These are phyloP conservation scores for Columba janthina DNA, from an alignment of 2,113 vertebrate species.

Conservation along the genomic window DNA sequence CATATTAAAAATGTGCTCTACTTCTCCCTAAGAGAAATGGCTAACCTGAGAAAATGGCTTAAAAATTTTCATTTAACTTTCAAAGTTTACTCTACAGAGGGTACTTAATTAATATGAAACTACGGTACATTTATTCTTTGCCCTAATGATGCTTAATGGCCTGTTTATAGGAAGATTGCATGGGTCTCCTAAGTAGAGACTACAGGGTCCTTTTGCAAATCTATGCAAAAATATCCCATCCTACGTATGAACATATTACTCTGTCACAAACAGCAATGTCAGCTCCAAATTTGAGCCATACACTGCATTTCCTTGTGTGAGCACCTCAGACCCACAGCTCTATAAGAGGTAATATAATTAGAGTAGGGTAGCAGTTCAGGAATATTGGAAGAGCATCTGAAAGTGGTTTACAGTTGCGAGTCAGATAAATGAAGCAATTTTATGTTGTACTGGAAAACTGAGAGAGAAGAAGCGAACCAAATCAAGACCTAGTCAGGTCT, in stretches of 20 bases:
- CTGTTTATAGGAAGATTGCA: constrained; percentile 76
- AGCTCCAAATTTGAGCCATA: constrained; percentile 12
- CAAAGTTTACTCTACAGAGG: constrained; percentile 66
- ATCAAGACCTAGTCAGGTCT: not conserved
- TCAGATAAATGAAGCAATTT: not conserved
- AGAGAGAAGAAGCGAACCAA: not conserved
- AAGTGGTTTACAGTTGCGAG: not conserved
- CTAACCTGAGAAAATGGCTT: constrained; percentile 50
- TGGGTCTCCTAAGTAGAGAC: constrained; percentile 70
- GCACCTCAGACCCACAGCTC: not conserved
- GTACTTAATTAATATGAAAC: constrained; percentile 71
- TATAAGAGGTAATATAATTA: not conserved
- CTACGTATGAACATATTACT: constrained; percentile 34
- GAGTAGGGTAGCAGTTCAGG: not conserved
- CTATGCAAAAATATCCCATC: constrained; percentile 13
- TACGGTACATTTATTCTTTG: constrained; percentile 71
- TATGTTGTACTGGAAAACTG: not conserved
- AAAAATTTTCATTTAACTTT: constrained; percentile 70
- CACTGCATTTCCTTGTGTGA: not conserved
- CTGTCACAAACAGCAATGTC: constrained; percentile 53
- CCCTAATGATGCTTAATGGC: constrained; percentile 70
- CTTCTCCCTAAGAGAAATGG: constrained; percentile 46
- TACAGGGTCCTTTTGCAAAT: constrained; percentile 72
- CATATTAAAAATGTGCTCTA: constrained; percentile 1
- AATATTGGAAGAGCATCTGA: not conserved